These are phyloP conservation scores for Plagodis dolabraria DNA, from an alignment of 2,888 invertebrate species.

Conservation along the genomic window DNA sequence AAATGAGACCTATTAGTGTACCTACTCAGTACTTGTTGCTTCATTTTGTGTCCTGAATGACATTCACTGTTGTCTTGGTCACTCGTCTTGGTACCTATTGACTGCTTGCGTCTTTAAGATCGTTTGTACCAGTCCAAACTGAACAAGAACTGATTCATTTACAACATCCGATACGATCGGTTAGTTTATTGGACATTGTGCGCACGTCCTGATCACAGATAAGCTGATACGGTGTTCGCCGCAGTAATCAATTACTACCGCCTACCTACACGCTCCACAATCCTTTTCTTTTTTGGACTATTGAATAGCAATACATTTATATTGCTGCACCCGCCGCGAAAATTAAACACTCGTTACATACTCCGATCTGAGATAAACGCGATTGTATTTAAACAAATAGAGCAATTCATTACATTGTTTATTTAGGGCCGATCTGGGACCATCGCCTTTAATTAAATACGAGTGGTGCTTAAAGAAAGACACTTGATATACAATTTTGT, in stretches of 20 bases:
- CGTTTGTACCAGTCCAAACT: constrained; percentile 16
- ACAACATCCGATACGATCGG: constrained; percentile 73
- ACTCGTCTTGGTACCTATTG: neutral
- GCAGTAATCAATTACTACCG: constrained; percentile 75
- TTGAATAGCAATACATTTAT: constrained; percentile 68
- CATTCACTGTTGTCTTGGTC: neutral
- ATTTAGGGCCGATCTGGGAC: constrained; percentile 46
- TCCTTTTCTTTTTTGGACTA: constrained; percentile 38
- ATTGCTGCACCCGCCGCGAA: constrained; percentile 67
- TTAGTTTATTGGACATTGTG: constrained; percentile 83
- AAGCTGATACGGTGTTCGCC: constrained; percentile 68
- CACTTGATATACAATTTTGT: neutral
- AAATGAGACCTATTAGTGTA: too few relatives aligned
- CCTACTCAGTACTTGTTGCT: too few relatives aligned
- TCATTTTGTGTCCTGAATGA: neutral
- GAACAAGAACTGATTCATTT: constrained; percentile 74
- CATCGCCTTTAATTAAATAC: constrained; percentile 39
- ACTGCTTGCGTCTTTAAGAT: neutral
- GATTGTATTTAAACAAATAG: constrained; percentile 58
- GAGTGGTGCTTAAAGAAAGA: constrained; percentile 11
- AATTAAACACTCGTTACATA: constrained; percentile 72
- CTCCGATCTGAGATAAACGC: constrained; percentile 61
- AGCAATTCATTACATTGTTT: constrained; percentile 49
- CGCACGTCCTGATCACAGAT: constrained; percentile 70
- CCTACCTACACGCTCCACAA: constrained; percentile 49